phyloP scores from a whole-genome alignment of 2,888 invertebrate genomes.

The Oscheius sp. region DNA sequence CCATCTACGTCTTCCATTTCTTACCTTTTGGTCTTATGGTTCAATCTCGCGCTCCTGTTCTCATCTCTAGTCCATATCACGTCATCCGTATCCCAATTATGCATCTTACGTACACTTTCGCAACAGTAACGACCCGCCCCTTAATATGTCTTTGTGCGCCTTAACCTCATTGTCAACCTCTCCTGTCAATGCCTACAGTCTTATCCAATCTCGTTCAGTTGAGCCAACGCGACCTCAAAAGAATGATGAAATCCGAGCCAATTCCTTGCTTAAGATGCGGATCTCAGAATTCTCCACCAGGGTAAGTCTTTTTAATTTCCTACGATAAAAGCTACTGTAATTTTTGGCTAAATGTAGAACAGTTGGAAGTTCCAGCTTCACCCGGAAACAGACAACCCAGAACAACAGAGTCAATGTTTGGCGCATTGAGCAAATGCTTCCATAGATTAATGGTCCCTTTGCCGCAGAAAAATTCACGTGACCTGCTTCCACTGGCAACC shows the following conservation, averaged over 20 bases:
- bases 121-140: slow-evolving; percentile 2
- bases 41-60: not conserved
- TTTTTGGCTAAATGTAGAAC: too few species aligned
- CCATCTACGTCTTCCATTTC: not conserved
- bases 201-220: slow-evolving; percentile 26
- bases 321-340: too few species aligned
- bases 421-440: not conserved
- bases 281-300: slow-evolving; percentile 44
- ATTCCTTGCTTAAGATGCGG: slow-evolving; percentile 54
- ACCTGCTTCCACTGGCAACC: not conserved
- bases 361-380: not conserved
- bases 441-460: slow-evolving; percentile 13
- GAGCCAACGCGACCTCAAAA: not conserved
- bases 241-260: slow-evolving; percentile 50
- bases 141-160: slow-evolving; percentile 2
- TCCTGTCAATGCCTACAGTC: not conserved
- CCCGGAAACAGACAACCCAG: not conserved
- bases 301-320: slow-evolving; percentile 47
- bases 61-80: not conserved
- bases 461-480: not conserved
- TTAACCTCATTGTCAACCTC: not conserved
- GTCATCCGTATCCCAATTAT: slow-evolving; percentile 17
- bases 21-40: not conserved
- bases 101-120: slow-evolving; percentile 4
- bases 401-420: too few species aligned